Evolutionary conservation across 2,113 vertebrate species (phyloP).

Genomic region (Callorhinus ursinus): DNA sequence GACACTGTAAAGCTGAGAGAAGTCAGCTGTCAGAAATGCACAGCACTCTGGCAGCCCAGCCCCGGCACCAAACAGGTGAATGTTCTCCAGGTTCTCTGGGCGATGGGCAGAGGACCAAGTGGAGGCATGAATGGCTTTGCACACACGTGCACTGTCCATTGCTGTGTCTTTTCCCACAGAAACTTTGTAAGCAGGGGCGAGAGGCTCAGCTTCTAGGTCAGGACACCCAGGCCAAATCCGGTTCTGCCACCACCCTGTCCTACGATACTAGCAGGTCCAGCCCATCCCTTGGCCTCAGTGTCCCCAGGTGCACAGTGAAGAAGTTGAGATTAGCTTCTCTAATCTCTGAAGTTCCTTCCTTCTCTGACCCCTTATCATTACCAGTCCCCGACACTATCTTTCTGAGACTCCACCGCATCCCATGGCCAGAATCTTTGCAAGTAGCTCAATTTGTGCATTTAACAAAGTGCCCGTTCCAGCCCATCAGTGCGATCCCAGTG

Average conservation of each 20-base stretch:
- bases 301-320: not conserved
- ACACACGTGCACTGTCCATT: not conserved
- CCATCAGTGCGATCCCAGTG: conserved; percentile 61
- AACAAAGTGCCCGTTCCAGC: conserved; percentile 74
- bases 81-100: not conserved
- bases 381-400: not conserved
- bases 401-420: not conserved
- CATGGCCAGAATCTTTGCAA: not conserved
- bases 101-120: not conserved
- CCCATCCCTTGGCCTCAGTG: not conserved
- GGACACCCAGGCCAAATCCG: not conserved
- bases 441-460: conserved; percentile 46
- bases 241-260: not conserved
- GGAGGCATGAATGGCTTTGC: no score
- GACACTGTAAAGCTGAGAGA: not conserved
- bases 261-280: not conserved
- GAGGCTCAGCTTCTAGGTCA: not conserved
- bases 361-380: not conserved
- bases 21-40: not conserved
- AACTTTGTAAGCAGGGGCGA: not conserved
- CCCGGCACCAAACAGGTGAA: not conserved
- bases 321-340: not conserved
- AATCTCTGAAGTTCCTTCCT: not conserved
- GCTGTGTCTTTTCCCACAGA: not conserved
- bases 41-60: not conserved